Base-by-base conservation (phyloP, 2,888 invertebrate genomes). In the Galeruca laticollis region DNA sequence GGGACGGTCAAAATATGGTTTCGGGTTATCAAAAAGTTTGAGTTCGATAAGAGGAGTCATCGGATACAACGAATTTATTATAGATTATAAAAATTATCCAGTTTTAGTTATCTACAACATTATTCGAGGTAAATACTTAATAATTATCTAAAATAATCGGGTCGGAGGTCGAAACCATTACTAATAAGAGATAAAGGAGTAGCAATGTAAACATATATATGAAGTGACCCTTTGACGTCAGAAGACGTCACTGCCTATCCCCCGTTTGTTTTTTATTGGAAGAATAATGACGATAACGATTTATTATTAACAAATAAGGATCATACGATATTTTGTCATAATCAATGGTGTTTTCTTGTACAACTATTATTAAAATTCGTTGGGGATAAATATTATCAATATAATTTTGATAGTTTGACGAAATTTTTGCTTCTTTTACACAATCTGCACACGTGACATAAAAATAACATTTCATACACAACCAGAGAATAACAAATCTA, bases 161-260 rank as follows among this genome's bases (percentile, higher is more conserved):
- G 49, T 61, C 35, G 51, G 8, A 51, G 61, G 61, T 61, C 47
- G 21, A n/a, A 15, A 31, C 31, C 61, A 51, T 61, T 51, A 61
- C 61, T 49, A 61, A 61, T 61, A 61, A 61, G 10, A 51, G 60
- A 60, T 60, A 60, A 60, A 11, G 9, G 40, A 40, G 40, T 26
- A 61, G 51, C 61, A 51, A 18, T 51, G 51, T 49, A 35, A 51
- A 35, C 61, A 35, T 61, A 18, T 37, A 51, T 47, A 13, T 26
- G 21, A 35, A 31, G 13, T 61, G 61, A 61, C 61, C 61, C 61
- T 61, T 61, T 35, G 49, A 61, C 61, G 61, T 61, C 61, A 61
- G 61, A 61, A 3, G 61, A 61, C 61, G 61, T 61, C 61, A 61
- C 51, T 49, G 61, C 31, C 61, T 61, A 61, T 61, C 49, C 61